These are phyloP conservation scores for Drosophila ustulata DNA, from an alignment of 2,888 invertebrate species.

Conservation along the genomic window DNA sequence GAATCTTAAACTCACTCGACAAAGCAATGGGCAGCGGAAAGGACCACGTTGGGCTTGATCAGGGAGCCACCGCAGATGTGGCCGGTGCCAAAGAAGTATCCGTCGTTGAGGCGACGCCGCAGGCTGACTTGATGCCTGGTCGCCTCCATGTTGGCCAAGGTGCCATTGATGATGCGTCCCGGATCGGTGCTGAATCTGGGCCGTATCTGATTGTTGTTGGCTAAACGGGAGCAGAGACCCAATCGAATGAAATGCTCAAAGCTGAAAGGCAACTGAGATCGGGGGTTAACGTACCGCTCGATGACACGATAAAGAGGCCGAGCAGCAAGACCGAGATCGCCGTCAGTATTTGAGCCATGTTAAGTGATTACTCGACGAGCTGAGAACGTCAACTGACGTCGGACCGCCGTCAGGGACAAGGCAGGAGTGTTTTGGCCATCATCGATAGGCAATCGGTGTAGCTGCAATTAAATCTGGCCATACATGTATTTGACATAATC, in stretches of 20 bases:
- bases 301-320: neutral
- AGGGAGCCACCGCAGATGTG: conserved; percentile 82
- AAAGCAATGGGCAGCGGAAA: conserved; percentile 83
- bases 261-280: too few species aligned
- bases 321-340: conserved; percentile 27
- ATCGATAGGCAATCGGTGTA: conserved; percentile 36
- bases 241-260: neutral
- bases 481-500: conserved; percentile 60
- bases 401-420: conserved; percentile 14
- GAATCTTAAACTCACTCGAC: conserved; percentile 70
- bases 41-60: conserved; percentile 71
- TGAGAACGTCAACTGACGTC: conserved; percentile 56
- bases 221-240: conserved; percentile 5
- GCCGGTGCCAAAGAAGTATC: conserved; percentile 79
- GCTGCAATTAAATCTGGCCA: conserved; percentile 63
- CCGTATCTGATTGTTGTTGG: conserved; percentile 25
- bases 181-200: conserved; percentile 59
- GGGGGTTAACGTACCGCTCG: conserved; percentile 23
- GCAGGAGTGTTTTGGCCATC: conserved; percentile 20
- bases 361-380: conserved; percentile 35
- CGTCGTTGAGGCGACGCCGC: conserved; percentile 68
- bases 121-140: conserved; percentile 82
- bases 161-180: conserved; percentile 78
- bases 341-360: conserved; percentile 26
- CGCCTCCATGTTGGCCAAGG: conserved; percentile 58